These are phyloP conservation scores for Acanthopagrus latus DNA, from an alignment of 2,797 vertebrate species.

Conservation along the genomic window DNA sequence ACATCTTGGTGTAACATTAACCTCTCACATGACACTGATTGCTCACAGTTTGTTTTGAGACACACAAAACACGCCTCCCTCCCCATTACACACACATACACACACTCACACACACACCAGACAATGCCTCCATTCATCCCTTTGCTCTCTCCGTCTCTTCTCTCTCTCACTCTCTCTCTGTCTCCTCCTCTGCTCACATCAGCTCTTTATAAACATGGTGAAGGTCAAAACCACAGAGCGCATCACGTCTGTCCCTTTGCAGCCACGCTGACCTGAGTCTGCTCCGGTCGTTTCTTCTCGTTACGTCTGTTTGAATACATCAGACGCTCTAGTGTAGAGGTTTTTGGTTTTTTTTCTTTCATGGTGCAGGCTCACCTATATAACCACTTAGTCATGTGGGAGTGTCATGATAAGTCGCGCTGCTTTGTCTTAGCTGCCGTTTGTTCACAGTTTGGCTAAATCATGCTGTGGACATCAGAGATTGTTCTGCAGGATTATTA, in stretches of 20 bases:
- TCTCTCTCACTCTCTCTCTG: conserved; percentile 4
- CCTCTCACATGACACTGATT: conserved; percentile 51
- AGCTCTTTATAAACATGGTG: conserved; percentile 41
- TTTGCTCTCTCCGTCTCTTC: conserved; percentile 14
- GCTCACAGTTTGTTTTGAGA: conserved; percentile 63
- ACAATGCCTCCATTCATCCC: conserved; percentile 70
- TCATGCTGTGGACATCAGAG: not conserved
- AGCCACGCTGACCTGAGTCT: conserved; percentile 43
- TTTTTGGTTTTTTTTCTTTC: conserved; percentile 1
- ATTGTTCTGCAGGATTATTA: not conserved
- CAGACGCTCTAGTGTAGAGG: not conserved
- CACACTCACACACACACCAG: conserved; percentile 28
- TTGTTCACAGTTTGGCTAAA: conserved; percentile 1
- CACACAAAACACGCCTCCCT: conserved; percentile 15
- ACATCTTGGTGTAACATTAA: conserved; percentile 49
- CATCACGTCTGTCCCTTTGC: conserved; percentile 6
- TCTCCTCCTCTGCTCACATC: conserved; percentile 28
- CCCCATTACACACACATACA: conserved; percentile 5
- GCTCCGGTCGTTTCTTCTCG: not conserved
- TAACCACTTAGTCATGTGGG: conserved; percentile 55
- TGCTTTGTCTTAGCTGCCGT: conserved; percentile 20
- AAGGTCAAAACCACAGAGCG: conserved; percentile 48
- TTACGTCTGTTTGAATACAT: conserved; percentile 5
- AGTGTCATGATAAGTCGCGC: conserved; percentile 27
- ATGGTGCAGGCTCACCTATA: not conserved